A percentile compares a stretch with the other conserved stretches of the same genome.
Conservation (phyloP, 2,797 vertebrate genomes). For the Catharus ustulatus region DNA sequence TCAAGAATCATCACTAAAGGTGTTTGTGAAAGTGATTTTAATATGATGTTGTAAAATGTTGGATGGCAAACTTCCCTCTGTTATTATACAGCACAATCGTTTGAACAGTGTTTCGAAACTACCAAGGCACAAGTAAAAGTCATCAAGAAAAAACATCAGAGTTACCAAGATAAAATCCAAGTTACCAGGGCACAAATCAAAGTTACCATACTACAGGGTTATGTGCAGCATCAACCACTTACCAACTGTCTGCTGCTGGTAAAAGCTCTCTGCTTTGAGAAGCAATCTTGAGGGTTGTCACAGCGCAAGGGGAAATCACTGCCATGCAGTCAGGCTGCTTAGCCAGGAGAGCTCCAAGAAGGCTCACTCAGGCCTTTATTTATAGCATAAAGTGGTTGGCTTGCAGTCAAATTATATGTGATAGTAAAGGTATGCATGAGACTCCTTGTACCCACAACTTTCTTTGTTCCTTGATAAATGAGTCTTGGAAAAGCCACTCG, state of each 20-base stretch:
- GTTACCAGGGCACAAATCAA: not conserved
- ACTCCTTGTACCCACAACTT: constrained; percentile 1
- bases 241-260: not conserved
- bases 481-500: not conserved
- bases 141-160: not conserved
- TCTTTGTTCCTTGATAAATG: constrained; percentile 34
- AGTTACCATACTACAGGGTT: not conserved
- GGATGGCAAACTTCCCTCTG: not conserved
- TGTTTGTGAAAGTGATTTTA: not conserved
- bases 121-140: not conserved
- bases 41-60: not conserved
- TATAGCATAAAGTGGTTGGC: not conserved
- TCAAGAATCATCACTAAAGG: not conserved
- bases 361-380: not conserved
- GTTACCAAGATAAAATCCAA: not conserved
- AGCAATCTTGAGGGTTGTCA: not conserved
- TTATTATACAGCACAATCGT: not conserved
- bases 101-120: not conserved
- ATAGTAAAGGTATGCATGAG: not conserved
- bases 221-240: not conserved
- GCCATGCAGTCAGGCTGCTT: not conserved
- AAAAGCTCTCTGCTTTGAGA: not conserved
- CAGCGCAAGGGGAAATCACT: not conserved
- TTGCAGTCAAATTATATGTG: not conserved
- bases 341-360: not conserved